phyloP scores from a whole-genome alignment of 2,113 vertebrate species.

The Python bivittatus region DNA sequence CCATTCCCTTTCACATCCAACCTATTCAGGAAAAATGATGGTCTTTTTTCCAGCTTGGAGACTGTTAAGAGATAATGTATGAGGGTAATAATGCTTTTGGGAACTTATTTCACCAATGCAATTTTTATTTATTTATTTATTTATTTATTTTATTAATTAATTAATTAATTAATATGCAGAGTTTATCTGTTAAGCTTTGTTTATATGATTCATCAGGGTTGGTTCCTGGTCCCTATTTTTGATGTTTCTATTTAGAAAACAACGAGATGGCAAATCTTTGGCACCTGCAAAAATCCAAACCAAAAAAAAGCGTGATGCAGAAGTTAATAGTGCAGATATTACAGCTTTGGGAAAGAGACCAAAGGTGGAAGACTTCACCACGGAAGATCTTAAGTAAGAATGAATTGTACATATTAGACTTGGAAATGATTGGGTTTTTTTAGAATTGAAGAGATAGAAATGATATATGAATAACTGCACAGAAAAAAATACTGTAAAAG shows the following conservation, averaged over 20 bases:
- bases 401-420: rapidly evolving
- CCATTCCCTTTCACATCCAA: too few relatives aligned
- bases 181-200: not conserved
- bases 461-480: rapidly evolving
- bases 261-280: constrained; percentile 59
- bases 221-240: not conserved
- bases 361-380: constrained; percentile 76
- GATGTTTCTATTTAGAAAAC: constrained; percentile 70
- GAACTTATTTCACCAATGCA: not conserved
- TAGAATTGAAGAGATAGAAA: not conserved
- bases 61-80: not conserved
- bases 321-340: constrained; percentile 75
- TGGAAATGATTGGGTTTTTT: rapidly evolving
- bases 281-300: constrained; percentile 46
- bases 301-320: constrained; percentile 77
- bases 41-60: not conserved
- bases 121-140: too few relatives aligned
- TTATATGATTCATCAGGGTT: not conserved
- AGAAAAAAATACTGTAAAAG: not conserved
- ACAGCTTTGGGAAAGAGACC: constrained; percentile 81
- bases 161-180: too few relatives aligned
- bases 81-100: not conserved
- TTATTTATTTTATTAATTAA: too few relatives aligned
- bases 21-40: not conserved
- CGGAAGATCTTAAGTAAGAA: constrained; percentile 87